A percentile compares a stretch with the other conserved stretches of the same genome.
These are phyloP conservation scores for Gallinago paraguaiae DNA, from an alignment of 2,113 vertebrate genomes.

Conservation along the genomic window DNA sequence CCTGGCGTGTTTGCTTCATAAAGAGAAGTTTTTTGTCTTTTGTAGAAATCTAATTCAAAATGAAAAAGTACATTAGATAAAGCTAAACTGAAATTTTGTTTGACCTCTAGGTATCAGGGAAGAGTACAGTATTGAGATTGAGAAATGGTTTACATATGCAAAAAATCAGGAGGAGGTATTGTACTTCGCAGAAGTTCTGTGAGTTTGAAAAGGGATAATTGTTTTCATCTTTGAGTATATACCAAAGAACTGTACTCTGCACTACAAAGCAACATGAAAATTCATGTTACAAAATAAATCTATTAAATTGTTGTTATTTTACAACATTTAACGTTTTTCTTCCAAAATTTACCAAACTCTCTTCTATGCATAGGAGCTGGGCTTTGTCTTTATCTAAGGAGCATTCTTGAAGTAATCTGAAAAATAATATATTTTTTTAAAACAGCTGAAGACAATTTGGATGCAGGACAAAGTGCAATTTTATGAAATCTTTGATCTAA, in stretches of 20 bases:
- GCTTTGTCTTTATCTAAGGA: not conserved
- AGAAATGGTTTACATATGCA: not conserved
- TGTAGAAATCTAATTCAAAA: not conserved
- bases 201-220: not conserved
- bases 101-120: not conserved
- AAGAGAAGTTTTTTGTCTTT: not conserved
- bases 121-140: not conserved
- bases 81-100: not conserved
- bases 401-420: fast-evolving
- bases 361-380: not conserved
- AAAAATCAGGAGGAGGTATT: not conserved
- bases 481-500: not conserved
- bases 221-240: not conserved
- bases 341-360: not conserved
- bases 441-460: not conserved
- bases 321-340: not conserved
- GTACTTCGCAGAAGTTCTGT: not conserved
- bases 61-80: not conserved
- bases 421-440: not conserved
- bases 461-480: not conserved
- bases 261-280: not conserved
- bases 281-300: not conserved
- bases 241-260: not conserved
- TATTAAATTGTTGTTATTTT: not conserved
- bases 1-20: not conserved